Percentiles rank a stretch among this genome's conserved stretches.
These are phyloP conservation scores for Tubulanus polymorphus DNA, from an alignment of 2,888 invertebrate genomes.

Conservation along the genomic window DNA sequence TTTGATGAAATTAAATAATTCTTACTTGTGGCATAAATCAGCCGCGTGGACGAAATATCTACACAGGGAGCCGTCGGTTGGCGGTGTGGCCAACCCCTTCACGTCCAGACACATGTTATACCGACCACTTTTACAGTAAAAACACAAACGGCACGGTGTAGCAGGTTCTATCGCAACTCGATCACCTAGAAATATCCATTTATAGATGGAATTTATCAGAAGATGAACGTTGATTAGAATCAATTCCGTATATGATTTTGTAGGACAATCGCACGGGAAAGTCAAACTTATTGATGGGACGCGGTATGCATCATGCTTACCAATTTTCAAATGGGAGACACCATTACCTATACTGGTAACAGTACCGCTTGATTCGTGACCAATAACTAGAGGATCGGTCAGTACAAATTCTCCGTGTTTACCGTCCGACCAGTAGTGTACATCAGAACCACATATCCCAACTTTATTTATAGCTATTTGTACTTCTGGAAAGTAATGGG, in stretches of 20 bases:
- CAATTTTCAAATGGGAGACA: slow-evolving; percentile 58
- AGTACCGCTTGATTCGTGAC: slow-evolving; percentile 75
- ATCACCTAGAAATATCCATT: no score
- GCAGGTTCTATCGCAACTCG: slow-evolving; percentile 39
- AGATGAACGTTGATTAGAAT: no score
- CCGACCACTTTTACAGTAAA: slow-evolving; percentile 28
- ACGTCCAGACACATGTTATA: slow-evolving; percentile 39
- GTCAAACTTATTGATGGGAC: no score
- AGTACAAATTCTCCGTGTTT: slow-evolving; percentile 83
- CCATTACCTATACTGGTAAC: slow-evolving; percentile 65
- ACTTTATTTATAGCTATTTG: slow-evolving; percentile 83
- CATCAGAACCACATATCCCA: slow-evolving; percentile 94
- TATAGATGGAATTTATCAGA: no score
- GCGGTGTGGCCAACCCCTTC: slow-evolving; percentile 41
- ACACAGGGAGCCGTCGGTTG: slow-evolving; percentile 33
- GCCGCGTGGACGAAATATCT: slow-evolving; percentile 31
- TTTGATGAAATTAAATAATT: background rate
- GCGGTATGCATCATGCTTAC: no score
- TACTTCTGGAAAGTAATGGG: slow-evolving; percentile 78
- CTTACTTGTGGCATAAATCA: slow-evolving; percentile 39
- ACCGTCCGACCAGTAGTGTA: slow-evolving; percentile 84
- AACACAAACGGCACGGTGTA: slow-evolving; percentile 31
- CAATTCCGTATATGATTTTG: no score
- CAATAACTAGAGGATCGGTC: slow-evolving; percentile 85
- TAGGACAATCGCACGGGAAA: no score